Conservation (phyloP, 2,113 vertebrate species). For the Antechinus flavipes region DNA sequence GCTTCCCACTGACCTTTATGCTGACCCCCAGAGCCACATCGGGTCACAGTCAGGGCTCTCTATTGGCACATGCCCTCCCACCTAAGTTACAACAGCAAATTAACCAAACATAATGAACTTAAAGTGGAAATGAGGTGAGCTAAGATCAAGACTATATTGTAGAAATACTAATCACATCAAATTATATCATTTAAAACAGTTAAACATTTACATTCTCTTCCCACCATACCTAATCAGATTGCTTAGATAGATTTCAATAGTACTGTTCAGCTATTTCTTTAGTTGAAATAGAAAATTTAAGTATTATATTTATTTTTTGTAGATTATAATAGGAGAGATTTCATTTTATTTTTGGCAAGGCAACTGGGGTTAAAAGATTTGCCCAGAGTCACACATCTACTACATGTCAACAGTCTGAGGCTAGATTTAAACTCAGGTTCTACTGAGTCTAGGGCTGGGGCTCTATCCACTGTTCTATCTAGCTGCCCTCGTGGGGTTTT, state of each 20-base stretch:
- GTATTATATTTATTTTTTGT: no score
- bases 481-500: no score
- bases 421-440: no score
- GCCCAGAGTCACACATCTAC: no score
- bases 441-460: no score
- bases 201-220: not conserved
- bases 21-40: not conserved
- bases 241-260: not conserved
- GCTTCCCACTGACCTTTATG: not conserved
- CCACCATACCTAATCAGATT: not conserved
- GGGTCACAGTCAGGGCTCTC: conserved; percentile 41
- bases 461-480: no score
- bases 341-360: no score
- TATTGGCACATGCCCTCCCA: conserved; percentile 7
- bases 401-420: no score
- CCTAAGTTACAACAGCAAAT: conserved; percentile 14
- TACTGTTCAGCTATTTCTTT: conserved; percentile 20
- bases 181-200: not conserved
- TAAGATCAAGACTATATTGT: not conserved
- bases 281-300: no score
- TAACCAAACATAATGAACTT: conserved; percentile 38
- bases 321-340: no score
- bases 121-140: conserved; percentile 6
- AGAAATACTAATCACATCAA: not conserved
- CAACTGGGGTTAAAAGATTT: no score